Base-by-base conservation (phyloP, 2,888 invertebrate genomes). In the Cotesia congregata region DNA sequence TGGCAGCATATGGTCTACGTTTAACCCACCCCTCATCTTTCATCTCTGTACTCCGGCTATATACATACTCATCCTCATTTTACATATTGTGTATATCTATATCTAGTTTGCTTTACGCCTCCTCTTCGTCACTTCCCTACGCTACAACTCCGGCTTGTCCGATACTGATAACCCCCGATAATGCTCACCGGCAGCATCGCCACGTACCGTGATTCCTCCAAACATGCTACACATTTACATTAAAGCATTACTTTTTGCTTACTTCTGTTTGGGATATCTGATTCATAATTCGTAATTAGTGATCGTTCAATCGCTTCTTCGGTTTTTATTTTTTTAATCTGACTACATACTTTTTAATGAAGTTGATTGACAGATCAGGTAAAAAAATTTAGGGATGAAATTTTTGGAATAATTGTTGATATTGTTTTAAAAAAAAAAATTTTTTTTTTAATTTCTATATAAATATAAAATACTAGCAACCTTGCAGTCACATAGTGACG, bases 1-100 rank as follows among this genome's bases (percentile, higher is more conserved):
- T 83, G 85, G 84, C 83, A 83, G 86, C 86, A 86, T 86, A 87
- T 85, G 86, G 86, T 83, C 76, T 65, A 78, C 79, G 79, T 78
- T 78, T 77, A 74, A 67, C 80, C 75, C 72, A 76, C 77, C 69
- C 74, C 68, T 15, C 67, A 74, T 65, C 64, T 76, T 72, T 20
- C 50, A 62, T 39, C 15, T 30, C 41, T 67, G 12, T 50, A 50
- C 50, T 50, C 41, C 9, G 38, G 5, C 50, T 30, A 30, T 30
- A 30, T 3, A 38, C 67, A 38, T 7, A 39, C 59, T 12, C 60
- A 12, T 61, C 67, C 67, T 67, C 68, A 20, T 65, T 65, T 7
- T 17, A 9, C 30, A 30, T 30, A 30, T 30, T 30, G 30, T 30
- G 3, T 30, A 30, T 30, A 30, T 60, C 60, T 60, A 60, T 4